These are phyloP conservation scores for Antrozous pallidus DNA, from an alignment of 2,797 vertebrate species.

Conservation along the genomic window DNA sequence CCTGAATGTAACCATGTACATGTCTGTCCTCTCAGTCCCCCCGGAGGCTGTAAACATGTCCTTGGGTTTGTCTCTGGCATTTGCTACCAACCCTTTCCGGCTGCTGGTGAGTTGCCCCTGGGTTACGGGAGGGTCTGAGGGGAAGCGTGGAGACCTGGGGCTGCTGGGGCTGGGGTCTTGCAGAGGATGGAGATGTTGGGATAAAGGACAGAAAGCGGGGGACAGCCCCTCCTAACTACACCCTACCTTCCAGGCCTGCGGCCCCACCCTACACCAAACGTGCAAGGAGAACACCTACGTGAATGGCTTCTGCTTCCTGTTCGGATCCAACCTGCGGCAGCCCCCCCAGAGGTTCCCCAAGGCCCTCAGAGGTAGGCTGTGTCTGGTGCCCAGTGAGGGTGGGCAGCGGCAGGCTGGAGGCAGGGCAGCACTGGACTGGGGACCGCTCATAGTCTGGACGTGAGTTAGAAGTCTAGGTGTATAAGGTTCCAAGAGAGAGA, in stretches of 20 bases:
- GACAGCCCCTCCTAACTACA: background rate
- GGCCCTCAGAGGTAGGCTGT: slow-evolving; percentile 70
- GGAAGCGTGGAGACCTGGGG: background rate
- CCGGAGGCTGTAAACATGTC: slow-evolving; percentile 77
- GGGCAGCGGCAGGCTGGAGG: background rate
- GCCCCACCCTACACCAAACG: slow-evolving; percentile 73
- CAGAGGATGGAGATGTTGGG: background rate
- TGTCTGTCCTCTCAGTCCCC: slow-evolving; percentile 63
- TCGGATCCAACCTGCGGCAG: slow-evolving; percentile 54
- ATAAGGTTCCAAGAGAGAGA: background rate
- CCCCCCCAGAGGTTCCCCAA: slow-evolving; percentile 50
- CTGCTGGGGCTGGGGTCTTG: background rate
- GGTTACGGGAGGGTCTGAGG: background rate
- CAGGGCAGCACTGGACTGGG: background rate
- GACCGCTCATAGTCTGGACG: background rate
- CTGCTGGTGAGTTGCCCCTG: slow-evolving; percentile 70
- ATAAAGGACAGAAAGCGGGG: background rate
- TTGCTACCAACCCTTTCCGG: background rate
- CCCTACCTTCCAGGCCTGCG: slow-evolving; percentile 72
- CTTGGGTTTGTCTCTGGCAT: slow-evolving; percentile 70
- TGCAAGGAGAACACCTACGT: slow-evolving; percentile 75
- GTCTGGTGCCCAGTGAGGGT: too few species aligned
- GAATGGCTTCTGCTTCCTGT: slow-evolving; percentile 77
- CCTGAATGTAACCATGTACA: background rate
- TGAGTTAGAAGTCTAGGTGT: background rate